Evolutionary conservation across 2,888 invertebrate species (phyloP), one percentile per base, ranked within the genome.

Genomic region (Microplitis manilae): DNA sequence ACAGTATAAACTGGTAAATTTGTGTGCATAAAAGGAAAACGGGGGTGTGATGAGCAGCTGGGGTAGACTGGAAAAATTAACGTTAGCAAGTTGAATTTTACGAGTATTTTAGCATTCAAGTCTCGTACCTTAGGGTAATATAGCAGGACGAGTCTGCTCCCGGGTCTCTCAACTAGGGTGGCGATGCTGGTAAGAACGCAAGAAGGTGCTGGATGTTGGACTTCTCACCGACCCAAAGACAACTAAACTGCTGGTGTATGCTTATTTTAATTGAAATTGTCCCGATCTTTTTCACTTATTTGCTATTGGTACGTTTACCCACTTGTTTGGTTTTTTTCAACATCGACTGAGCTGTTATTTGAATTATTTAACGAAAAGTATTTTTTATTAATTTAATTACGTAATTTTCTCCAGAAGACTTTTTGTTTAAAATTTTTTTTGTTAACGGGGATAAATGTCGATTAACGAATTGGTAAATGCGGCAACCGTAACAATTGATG

Each of bases 181-280:
- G 70, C 7, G 2, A 50, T 70, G 13, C 41, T 50, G 67, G 61
- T 68, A 65, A 76, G 71, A 15, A 68, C 68, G 77, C 59, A 38
- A 75, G 67, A 75, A 69, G 81, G 82, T 83, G 73, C 65, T 70
- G 67, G 67, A 77, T 17, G 61, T 76, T 77, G 64, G 62, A 59
- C 62, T 76, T 75, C 74, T 71, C 69, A 67, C 77, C 77, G 77
- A 70, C 73, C 30, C 73, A 60, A 50, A 50, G 50, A 50, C 50
- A 50, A 50, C 50, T 50, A 75, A 74, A 75, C 78, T 75, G 69
- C 78, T 79, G 79, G 79, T 79, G 81, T 81, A 81, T 82, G 82
- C 86, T 88, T 87, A 87, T 90, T 89, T 89, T 89, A 88, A 89
- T 89, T 88, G 89, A 89, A 89, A 87, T 85, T 82, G 85, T 71